phyloP scores from a whole-genome alignment of 2,888 invertebrate genomes.

The Chydorus sphaericus region DNA sequence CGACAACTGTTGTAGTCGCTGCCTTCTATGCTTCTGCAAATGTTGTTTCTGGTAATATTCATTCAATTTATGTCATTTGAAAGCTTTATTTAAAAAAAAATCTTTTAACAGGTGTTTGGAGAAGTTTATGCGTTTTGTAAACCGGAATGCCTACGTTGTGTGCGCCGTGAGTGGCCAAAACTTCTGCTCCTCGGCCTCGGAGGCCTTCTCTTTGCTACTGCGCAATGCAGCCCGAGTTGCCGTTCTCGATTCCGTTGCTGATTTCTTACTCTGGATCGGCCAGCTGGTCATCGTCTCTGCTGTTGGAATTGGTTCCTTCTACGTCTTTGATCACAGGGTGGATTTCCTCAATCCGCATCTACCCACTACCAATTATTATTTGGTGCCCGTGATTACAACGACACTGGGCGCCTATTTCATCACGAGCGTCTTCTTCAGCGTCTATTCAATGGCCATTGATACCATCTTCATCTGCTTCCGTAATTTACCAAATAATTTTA shows the following conservation, averaged over 20 bases:
- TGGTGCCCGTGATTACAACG: conserved; percentile 70
- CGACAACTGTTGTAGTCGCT: conserved; percentile 49
- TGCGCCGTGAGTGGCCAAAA: conserved; percentile 85
- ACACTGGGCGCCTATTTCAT: conserved; percentile 72
- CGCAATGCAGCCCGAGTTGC: conserved; percentile 64
- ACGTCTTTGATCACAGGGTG: conserved; percentile 41
- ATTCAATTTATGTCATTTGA: not conserved
- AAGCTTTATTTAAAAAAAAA: not conserved
- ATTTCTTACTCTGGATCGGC: conserved; percentile 80
- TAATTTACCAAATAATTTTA: too few species aligned
- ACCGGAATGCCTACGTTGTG: conserved; percentile 86
- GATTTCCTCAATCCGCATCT: conserved; percentile 32
- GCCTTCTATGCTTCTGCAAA: conserved; percentile 55
- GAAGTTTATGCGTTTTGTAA: conserved; percentile 67
- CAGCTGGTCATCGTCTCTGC: conserved; percentile 69
- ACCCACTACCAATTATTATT: conserved; percentile 49
- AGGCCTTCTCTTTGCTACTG: conserved; percentile 77
- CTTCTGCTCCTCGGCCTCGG: conserved; percentile 76
- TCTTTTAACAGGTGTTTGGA: conserved; percentile 41
- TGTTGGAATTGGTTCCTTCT: conserved; percentile 60
- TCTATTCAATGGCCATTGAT: conserved; percentile 94
- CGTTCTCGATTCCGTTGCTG: conserved; percentile 69
- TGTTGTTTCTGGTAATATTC: conserved; percentile 38
- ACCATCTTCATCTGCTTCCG: conserved; percentile 91
- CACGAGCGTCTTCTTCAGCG: conserved; percentile 77